These are phyloP conservation scores for Lepidotrigona ventralis DNA, from an alignment of 1,140 invertebrate genomes.

Conservation along the genomic window DNA sequence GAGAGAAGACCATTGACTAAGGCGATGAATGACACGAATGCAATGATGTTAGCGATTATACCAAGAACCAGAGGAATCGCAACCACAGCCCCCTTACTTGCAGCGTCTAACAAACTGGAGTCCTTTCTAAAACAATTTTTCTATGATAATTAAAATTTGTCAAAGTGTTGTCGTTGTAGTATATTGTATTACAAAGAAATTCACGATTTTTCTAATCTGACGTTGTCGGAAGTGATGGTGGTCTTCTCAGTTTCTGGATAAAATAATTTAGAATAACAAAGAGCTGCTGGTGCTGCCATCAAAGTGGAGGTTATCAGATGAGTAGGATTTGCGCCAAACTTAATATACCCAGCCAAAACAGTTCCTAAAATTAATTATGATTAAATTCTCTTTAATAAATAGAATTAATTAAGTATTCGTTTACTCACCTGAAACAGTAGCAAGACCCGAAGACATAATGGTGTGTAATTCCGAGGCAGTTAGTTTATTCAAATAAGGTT, in stretches of 20 bases:
- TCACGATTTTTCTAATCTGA: constrained; percentile 84
- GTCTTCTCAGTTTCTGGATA: constrained; percentile 93
- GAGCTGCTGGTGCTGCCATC: constrained; percentile 96
- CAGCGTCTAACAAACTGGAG: constrained; percentile 92
- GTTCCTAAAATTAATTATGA: constrained; percentile 81
- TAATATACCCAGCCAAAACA: constrained; percentile 94
- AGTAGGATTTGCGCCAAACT: constrained; percentile 91
- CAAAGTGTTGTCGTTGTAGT: too few species aligned
- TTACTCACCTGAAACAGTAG: constrained; percentile 92
- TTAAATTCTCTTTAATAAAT: background rate
- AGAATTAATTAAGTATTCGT: background rate
- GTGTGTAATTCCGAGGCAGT: constrained; percentile 96
- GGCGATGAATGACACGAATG: constrained; percentile 92
- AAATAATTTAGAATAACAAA: constrained; percentile 94
- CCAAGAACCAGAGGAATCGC: constrained; percentile 91
- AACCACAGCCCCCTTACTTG: constrained; percentile 90
- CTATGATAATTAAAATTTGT: background rate
- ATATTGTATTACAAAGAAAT: background rate
- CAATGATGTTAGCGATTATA: constrained; percentile 95
- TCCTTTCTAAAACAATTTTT: constrained; percentile 84
- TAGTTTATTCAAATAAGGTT: constrained; percentile 90
- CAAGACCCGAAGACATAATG: constrained; percentile 96
- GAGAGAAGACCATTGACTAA: constrained; percentile 90
- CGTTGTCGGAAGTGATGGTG: constrained; percentile 85
- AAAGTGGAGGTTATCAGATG: constrained; percentile 94